Base-by-base conservation (phyloP, 2,888 invertebrate species). In the Euclidia mi region DNA sequence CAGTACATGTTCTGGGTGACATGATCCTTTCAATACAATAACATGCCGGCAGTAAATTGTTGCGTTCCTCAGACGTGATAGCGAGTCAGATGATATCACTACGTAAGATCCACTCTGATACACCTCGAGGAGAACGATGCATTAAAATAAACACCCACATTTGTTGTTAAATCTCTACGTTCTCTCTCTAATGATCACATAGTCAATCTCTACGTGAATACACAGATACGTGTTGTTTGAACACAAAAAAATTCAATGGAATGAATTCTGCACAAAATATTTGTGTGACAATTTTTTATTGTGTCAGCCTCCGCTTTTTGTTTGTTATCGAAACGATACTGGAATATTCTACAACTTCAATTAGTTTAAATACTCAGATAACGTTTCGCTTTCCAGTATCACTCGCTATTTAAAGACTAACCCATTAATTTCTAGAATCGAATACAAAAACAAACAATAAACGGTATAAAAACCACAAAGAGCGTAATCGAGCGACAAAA, bases 41-140 rank as follows among this genome's bases (percentile, higher is more conserved):
- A 78, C 66, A 71, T 76, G 68, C 76, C 71, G 64, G 56, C 71
- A 73, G 69, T 76, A 81, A 82, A 82, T 82, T 71, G 73, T 71
- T 56, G 59, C 65, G 66, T 70, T 72, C 58, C 66, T 52, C 35
- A 41, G 31, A 56, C 69, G 62, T 73, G 79, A 78, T 80, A 74
- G 74, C 60, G 37, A 56, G 59, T 58, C 67, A 72, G 74, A 79
- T 82, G 71, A 75, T 79, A 82, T 82, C 77, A 67, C 74, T 71
- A 72, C 76, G 79, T 78, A 69, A 72, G 69, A 78, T 28, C 29
- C 48, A 57, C 62, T 34, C 43, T 60, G 66, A 66, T 62, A 63
- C 58, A 41, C 57, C 52, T 48, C 45, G 47, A 55, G 47, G 45
- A 32, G 28, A 37, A 67, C 71, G 74, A 64, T 74, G 83, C 78